Conservation (phyloP, 2,888 invertebrate genomes). For the Stenurella melanura region DNA sequence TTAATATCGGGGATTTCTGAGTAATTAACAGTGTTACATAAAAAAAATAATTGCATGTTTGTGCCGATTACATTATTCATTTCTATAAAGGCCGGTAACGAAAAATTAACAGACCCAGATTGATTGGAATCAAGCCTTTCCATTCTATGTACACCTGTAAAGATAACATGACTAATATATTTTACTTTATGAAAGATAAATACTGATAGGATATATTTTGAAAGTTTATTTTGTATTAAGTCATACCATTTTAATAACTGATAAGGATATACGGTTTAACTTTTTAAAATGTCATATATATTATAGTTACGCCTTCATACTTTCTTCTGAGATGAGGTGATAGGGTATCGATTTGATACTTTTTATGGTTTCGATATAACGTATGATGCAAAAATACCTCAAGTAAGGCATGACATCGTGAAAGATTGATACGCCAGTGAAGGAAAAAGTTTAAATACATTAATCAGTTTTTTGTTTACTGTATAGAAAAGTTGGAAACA, state of each 20-base stretch:
- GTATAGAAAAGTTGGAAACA: too few species aligned
- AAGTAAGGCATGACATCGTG: too few species aligned
- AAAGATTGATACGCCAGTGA: too few species aligned
- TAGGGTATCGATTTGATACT: background rate
- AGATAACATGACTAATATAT: background rate
- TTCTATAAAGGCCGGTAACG: background rate
- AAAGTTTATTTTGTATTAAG: background rate
- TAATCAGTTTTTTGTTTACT: too few species aligned
- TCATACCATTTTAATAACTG: background rate
- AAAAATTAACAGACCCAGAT: background rate
- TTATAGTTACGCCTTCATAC: background rate
- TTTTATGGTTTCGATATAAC: too few species aligned
- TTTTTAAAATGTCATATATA: background rate
- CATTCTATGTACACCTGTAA: background rate
- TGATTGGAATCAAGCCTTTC: background rate
- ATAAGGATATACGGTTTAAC: slow-evolving; percentile 1
- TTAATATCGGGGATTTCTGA: background rate
- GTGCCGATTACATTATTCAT: too few species aligned
- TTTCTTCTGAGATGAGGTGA: background rate
- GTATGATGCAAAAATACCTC: too few species aligned
- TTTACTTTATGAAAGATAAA: background rate
- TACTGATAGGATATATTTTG: background rate
- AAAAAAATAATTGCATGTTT: background rate
- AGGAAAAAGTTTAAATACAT: too few species aligned
- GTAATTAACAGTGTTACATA: background rate